These are phyloP conservation scores for Apostichopus japonicus DNA, from an alignment of 35 echinoderm and acorn worm genomes.

Conservation along the genomic window DNA sequence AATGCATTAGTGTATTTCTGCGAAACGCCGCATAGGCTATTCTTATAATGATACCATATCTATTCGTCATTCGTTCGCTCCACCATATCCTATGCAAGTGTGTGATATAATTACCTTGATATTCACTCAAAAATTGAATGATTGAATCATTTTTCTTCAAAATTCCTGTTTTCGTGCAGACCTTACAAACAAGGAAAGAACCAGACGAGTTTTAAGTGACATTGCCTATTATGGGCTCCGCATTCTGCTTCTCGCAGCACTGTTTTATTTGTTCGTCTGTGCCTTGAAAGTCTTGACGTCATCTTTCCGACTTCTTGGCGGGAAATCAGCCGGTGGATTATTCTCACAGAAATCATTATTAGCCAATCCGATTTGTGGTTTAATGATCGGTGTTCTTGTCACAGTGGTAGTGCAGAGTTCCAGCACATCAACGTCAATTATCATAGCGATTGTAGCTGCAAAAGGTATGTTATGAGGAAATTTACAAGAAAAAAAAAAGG, in stretches of 20 bases:
- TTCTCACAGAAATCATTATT: neutral
- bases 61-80: too few relatives aligned
- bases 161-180: neutral
- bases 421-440: slow-evolving; percentile 24
- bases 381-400: slow-evolving; percentile 17
- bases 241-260: neutral
- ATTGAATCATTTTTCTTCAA: neutral
- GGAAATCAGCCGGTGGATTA: neutral
- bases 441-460: slow-evolving; percentile 28
- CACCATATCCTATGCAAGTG: too few relatives aligned
- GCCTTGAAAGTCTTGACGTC: slow-evolving; percentile 18
- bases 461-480: neutral
- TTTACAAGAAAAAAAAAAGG: too few relatives aligned
- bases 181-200: neutral
- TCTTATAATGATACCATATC: too few relatives aligned
- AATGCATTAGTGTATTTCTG: too few relatives aligned
- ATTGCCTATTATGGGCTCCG: neutral
- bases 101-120: too few relatives aligned
- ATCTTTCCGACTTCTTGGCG: slow-evolving; percentile 22
- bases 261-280: slow-evolving; percentile 27
- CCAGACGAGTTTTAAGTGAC: neutral
- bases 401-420: slow-evolving; percentile 38
- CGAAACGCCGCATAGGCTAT: too few relatives aligned
- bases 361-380: slow-evolving; percentile 14
- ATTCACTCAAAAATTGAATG: too few relatives aligned